Base-by-base conservation (phyloP, 2,113 vertebrate species). In the Micromys minutus region DNA sequence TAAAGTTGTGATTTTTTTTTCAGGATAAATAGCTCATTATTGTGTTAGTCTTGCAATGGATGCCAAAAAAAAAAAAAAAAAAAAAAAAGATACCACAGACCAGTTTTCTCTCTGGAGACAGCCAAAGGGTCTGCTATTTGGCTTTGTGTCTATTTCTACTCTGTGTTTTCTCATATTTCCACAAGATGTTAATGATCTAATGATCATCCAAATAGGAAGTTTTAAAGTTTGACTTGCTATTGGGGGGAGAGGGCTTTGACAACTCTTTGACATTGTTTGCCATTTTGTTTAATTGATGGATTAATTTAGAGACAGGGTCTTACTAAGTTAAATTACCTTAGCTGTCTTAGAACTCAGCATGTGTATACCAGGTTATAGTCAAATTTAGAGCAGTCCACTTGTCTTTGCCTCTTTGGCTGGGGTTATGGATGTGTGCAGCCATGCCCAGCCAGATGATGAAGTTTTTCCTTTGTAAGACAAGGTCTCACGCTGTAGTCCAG, bases 211-310 rank as follows among this genome's bases (percentile, higher is more conserved):
- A 87, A 84, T 65, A 55, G 77, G 94, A 92, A 69, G n/a, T 36
- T 17, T 50, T 61, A 71, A 91, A 93, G 29, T 52, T 45, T 36
- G 50, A 0, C 87, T 94, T 96, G 12, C 59, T 87, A 1, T 79
- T 85, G 87, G 13, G 24, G 36, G 12, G 8, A 24, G 9, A 36
- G 21, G 52, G 26, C 24, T 93, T 94, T 65, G 26, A 69, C 75
- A 79, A 7, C 96, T 97, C 75, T 97, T 0, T 83, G 79, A n/a
- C 52, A 7, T 83, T 94, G 57, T 88, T 85, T 45, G 85, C 34
- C 45, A 16, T 87, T 95, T 85, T 77, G 45, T 93, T 93, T 94
- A n/a, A 57, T 76, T 52, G 2, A 59, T 69, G 88, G 91, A 63
- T 87, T 72, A 6, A 72, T 88, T 88, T 88, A 57, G 26, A 74